Evolutionary conservation across 2,888 invertebrate species (phyloP), one percentile per base, ranked within the genome.

Genomic region (Perizoma affinitatum): DNA sequence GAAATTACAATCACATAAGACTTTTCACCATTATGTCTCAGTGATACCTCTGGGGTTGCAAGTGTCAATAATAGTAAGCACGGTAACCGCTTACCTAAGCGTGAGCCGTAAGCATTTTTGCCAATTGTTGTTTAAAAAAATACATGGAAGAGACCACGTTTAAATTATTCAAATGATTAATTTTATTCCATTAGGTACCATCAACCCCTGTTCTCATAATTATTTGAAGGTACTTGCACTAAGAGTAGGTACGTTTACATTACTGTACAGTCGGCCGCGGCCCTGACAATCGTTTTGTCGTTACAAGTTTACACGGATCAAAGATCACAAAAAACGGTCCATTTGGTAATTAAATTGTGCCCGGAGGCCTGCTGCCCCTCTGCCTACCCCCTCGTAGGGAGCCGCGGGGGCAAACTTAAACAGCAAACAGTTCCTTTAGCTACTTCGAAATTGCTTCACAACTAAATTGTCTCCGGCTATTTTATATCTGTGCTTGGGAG

Each of bases 271-370:
- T 46, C 9, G 35, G 35, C 11, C 10, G 44, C n/a, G 22, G 35
- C 11, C 10, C 34, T 36, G 62, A 42, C 58, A 41, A 63, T 63
- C 51, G 63, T 46, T 63, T 51, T 63, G 51, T 63, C 63, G 63
- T 58, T 63, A 63, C 56, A 63, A 63, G 79, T 84, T 79, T 83
- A 80, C 82, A 82, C 83, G 84, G 75, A 71, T 73, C 75, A 74
- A 67, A 74, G 82, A 73, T 78, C 86, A 82, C 87, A 84, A 86
- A 86, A 86, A 88, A 82, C 86, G 81, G 76, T 82, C 88, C 87
- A 88, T 88, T 88, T 88, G 86, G 82, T 88, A 88, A 89, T 89
- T 88, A 89, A 87, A 88, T 87, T 82, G 86, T 73, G 77, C 76
- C 87, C 79, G 71, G 71, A 69, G 75, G 78, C 56, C 45, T 6